A percentile compares a stretch with the other conserved stretches of the same genome.
Conservation (phyloP, 2,888 invertebrate genomes). For the Agonopterix heracliana region DNA sequence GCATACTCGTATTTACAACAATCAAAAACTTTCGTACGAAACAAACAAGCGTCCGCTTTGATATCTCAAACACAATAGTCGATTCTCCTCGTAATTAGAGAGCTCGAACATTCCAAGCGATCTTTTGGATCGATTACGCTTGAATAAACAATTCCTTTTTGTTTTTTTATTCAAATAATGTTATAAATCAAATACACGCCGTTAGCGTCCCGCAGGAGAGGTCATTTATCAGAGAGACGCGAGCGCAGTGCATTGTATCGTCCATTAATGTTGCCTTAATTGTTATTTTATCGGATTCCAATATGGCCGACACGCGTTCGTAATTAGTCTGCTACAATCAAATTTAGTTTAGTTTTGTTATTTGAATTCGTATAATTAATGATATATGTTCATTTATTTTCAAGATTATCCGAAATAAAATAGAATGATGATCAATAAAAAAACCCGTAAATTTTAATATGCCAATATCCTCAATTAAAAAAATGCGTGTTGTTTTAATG, state of each 20-base stretch:
- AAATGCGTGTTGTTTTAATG: conserved; percentile 23
- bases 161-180: conserved; percentile 61
- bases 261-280: conserved; percentile 67
- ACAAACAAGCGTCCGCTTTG: conserved; percentile 9
- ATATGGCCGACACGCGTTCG: conserved; percentile 57
- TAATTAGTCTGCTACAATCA: conserved; percentile 49
- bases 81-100: conserved; percentile 50
- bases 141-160: conserved; percentile 63
- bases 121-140: conserved; percentile 64
- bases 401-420: not conserved
- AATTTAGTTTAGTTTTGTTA: conserved; percentile 17
- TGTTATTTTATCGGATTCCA: conserved; percentile 71
- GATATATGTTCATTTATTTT: not conserved
- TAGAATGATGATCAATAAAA: conserved; percentile 1
- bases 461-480: conserved; percentile 17
- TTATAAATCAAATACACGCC: conserved; percentile 71
- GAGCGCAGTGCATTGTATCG: conserved; percentile 57
- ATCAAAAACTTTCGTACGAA: conserved; percentile 5
- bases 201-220: conserved; percentile 53
- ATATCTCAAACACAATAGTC: conserved; percentile 40
- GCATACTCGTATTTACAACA: conserved; percentile 3
- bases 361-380: not conserved
- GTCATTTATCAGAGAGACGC: conserved; percentile 65
- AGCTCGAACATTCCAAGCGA: conserved; percentile 54
- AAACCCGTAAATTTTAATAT: not conserved